Percentiles rank a stretch among this genome's conserved stretches.
Evolutionary conservation across 64 coral and sea anemone genomes (phyloP).

Genomic region (Stichodactyla helianthus): DNA sequence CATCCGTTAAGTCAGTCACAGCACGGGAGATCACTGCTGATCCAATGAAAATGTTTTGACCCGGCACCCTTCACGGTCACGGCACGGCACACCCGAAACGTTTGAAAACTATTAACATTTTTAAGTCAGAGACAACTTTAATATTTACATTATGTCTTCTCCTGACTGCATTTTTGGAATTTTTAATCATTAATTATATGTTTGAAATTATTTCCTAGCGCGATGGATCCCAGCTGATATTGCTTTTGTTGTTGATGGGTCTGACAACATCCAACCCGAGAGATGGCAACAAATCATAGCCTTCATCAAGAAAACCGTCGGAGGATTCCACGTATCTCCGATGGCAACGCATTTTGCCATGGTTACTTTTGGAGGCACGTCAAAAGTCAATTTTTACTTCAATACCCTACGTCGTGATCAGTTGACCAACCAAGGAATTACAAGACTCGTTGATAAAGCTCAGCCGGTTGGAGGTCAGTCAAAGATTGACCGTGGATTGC

Average conservation of each 20-base stretch:
- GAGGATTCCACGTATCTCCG: slow-evolving; percentile 54
- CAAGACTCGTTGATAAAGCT: slow-evolving; percentile 29
- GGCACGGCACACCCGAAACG: too few relatives aligned
- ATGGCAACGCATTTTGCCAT: slow-evolving; percentile 50
- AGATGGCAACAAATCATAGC: slow-evolving; percentile 40
- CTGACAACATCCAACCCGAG: slow-evolving; percentile 38
- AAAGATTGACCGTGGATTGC: slow-evolving; percentile 33
- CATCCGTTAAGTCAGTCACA: too few relatives aligned
- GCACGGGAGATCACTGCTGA: too few relatives aligned
- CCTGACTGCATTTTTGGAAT: too few relatives aligned
- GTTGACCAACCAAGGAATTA: slow-evolving; percentile 51
- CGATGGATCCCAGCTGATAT: slow-evolving; percentile 62
- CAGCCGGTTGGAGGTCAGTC: slow-evolving; percentile 8
- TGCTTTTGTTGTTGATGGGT: slow-evolving; percentile 74
- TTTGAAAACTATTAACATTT: too few relatives aligned
- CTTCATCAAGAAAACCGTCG: slow-evolving; percentile 51
- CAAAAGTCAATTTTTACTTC: slow-evolving; percentile 56
- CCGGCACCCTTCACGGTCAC: too few relatives aligned
- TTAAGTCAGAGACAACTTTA: too few relatives aligned
- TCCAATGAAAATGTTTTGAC: too few relatives aligned
- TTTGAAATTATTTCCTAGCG: slow-evolving; percentile 22
- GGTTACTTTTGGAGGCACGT: slow-evolving; percentile 48
- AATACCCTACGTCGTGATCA: slow-evolving; percentile 68
- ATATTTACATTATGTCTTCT: too few relatives aligned
- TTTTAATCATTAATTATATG: not conserved